A percentile compares a stretch with the other conserved stretches of the same genome.
These are phyloP conservation scores for Vimba vimba DNA, from an alignment of 2,113 vertebrate species.

Conservation along the genomic window DNA sequence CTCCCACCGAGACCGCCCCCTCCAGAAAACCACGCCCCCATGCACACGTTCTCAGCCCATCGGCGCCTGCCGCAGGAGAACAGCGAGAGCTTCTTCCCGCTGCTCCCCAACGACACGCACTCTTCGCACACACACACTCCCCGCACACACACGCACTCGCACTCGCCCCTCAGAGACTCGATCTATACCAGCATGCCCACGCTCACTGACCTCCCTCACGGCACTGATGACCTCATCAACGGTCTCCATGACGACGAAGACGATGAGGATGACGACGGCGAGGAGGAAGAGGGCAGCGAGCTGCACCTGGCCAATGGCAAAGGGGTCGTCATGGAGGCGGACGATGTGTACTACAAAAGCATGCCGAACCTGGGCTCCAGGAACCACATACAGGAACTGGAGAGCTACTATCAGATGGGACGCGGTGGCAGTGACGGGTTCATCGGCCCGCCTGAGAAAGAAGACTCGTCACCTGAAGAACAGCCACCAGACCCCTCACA, in stretches of 20 bases:
- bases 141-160: constrained; percentile 61
- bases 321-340: constrained; percentile 80
- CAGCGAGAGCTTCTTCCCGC: constrained; percentile 96
- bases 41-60: constrained; percentile 83
- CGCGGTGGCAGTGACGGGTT: constrained; percentile 97
- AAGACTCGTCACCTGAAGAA: constrained; percentile 87
- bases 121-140: constrained; percentile 60
- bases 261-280: constrained; percentile 82
- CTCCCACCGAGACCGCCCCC: constrained; percentile 88
- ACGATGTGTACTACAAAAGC: constrained; percentile 99
- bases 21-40: constrained; percentile 83
- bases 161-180: constrained; percentile 89
- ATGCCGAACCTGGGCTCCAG: constrained; percentile 98
- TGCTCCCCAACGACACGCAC: constrained; percentile 88
- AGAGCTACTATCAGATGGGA: constrained; percentile 96
- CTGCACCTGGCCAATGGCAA: constrained; percentile 82
- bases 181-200: constrained; percentile 97
- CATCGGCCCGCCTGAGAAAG: constrained; percentile 90
- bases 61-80: constrained; percentile 91
- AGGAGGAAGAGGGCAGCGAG: constrained; percentile 82
- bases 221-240: constrained; percentile 67
- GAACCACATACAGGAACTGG: constrained; percentile 92
- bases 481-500: constrained; percentile 88
- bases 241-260: constrained; percentile 69
- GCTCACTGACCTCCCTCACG: constrained; percentile 84